These are phyloP conservation scores for Ceuthmochares aereus DNA, from an alignment of 2,113 vertebrate species.

Conservation along the genomic window DNA sequence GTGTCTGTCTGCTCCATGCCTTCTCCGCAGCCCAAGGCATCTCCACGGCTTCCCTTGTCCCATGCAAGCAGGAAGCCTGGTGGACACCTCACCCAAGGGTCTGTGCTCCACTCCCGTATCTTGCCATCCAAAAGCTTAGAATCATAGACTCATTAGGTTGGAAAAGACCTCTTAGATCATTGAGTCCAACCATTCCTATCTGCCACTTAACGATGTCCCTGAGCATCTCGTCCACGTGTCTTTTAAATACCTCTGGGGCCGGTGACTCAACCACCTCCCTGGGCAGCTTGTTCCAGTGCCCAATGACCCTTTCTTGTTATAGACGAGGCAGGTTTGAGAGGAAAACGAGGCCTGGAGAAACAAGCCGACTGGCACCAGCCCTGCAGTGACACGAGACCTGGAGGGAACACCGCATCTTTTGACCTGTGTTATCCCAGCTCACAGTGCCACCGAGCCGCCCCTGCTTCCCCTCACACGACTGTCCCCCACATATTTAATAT, in stretches of 20 bases:
- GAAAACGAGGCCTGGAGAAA: neutral
- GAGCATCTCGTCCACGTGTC: too few relatives aligned
- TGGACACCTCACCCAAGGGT: accelerated
- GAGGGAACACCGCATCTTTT: accelerated
- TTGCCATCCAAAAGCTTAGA: neutral
- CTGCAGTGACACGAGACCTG: accelerated
- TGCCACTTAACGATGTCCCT: too few relatives aligned
- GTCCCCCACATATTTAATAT: accelerated
- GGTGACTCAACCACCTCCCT: too few relatives aligned
- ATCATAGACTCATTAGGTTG: too few relatives aligned
- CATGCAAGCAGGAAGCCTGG: neutral
- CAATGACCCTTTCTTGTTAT: too few relatives aligned
- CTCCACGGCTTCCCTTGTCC: neutral
- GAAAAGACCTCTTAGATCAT: too few relatives aligned
- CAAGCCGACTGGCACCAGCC: accelerated
- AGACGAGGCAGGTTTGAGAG: accelerated
- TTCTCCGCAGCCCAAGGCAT: neutral
- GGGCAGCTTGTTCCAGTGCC: too few relatives aligned
- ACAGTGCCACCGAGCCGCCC: accelerated
- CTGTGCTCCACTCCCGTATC: accelerated
- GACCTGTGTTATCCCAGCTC: accelerated
- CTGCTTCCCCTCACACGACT: accelerated
- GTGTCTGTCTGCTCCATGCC: accelerated
- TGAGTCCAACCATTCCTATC: too few relatives aligned
- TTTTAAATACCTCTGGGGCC: too few relatives aligned